phyloP scores from a whole-genome alignment of 2,113 vertebrate genomes.

The Brienomyrus longianalis region DNA sequence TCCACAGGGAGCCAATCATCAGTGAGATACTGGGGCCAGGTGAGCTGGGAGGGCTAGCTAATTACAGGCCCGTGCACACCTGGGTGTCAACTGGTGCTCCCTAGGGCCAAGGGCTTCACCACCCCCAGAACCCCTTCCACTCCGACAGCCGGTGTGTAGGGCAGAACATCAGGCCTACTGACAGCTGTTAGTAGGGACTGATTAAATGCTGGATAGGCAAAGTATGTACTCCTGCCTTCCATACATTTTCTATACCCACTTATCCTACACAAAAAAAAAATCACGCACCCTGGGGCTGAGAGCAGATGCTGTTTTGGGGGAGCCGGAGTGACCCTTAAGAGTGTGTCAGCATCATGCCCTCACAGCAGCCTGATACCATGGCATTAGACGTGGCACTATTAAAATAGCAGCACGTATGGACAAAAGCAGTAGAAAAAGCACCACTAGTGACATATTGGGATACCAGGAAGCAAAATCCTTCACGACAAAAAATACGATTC shows the following conservation, averaged over 20 bases:
- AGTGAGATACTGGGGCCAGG: slow-evolving; percentile 36
- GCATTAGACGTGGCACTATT: not conserved
- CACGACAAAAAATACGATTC: not conserved
- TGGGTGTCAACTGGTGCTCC: not conserved
- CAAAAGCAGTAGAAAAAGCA: not conserved
- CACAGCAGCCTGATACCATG: not conserved
- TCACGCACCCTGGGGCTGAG: not conserved
- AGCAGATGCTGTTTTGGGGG: not conserved
- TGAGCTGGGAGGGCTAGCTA: slow-evolving; percentile 44
- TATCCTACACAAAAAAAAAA: not conserved
- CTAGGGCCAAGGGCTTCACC: not conserved
- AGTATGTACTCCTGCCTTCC: not conserved
- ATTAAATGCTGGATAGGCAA: not conserved
- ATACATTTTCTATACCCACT: not conserved
- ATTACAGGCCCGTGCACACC: slow-evolving; percentile 45
- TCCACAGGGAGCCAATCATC: slow-evolving; percentile 65
- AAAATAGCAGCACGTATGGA: not conserved
- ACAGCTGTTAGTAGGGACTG: not conserved
- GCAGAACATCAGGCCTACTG: not conserved
- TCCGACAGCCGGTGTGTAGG: not conserved
- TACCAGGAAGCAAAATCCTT: not conserved
- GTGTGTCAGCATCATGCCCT: not conserved
- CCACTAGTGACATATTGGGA: not conserved
- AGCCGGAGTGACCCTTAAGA: not conserved
- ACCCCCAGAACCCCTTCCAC: not conserved